These are phyloP conservation scores for Taeniopygia guttata DNA, from an alignment of 2,797 vertebrate genomes.

Conservation along the genomic window DNA sequence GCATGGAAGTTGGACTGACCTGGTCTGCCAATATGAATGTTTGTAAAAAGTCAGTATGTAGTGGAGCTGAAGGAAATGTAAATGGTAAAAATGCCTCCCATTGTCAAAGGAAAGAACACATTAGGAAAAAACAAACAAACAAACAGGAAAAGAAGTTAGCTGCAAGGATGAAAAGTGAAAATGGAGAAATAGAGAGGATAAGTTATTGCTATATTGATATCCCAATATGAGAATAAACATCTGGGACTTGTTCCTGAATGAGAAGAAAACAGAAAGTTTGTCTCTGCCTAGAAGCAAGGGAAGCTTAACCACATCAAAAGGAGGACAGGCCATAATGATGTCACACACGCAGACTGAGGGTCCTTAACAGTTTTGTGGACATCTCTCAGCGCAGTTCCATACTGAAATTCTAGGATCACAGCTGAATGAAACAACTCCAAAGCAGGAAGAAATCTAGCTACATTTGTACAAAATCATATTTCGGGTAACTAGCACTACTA, in stretches of 20 bases:
- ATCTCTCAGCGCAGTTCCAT: neutral
- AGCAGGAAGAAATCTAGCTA: neutral
- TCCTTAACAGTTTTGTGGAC: neutral
- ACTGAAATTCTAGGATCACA: neutral
- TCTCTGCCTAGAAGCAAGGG: accelerated
- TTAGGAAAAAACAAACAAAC: no score
- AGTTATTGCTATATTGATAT: neutral
- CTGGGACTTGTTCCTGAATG: neutral
- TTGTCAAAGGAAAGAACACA: neutral
- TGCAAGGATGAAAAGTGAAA: neutral
- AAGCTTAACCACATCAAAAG: neutral
- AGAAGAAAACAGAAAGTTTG: neutral
- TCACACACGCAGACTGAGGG: neutral
- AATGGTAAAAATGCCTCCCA: neutral
- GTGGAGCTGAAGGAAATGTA: neutral
- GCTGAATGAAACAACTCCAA: neutral
- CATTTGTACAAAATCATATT: neutral
- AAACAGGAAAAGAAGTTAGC: accelerated
- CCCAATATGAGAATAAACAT: neutral
- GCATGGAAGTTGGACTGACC: neutral
- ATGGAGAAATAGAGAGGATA: neutral
- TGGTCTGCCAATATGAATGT: neutral
- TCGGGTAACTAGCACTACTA: neutral
- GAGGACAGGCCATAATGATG: neutral
- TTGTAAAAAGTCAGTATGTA: neutral